phyloP scores from a whole-genome alignment of 2,888 invertebrate species.

The Napeogenes inachia region DNA sequence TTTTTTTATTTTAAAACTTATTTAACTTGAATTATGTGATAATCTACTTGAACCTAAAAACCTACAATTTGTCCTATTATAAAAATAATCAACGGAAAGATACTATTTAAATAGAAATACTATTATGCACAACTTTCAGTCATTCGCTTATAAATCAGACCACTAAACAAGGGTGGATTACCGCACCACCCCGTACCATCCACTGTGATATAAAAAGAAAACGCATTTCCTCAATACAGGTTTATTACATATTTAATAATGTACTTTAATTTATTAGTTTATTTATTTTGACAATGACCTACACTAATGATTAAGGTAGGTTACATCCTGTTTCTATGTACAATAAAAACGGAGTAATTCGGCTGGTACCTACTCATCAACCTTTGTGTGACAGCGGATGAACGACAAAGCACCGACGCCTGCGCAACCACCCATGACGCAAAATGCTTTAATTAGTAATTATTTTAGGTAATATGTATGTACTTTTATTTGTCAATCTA shows the following conservation, averaged over 20 bases:
- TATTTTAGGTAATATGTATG: not conserved
- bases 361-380: constrained; percentile 42
- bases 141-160: constrained; percentile 15
- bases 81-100: no score
- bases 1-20: no score
- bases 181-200: constrained; percentile 39
- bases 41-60: no score
- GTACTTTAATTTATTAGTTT: constrained; percentile 2
- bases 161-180: constrained; percentile 16
- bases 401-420: constrained; percentile 41
- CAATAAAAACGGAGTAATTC: constrained; percentile 62
- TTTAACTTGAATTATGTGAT: no score
- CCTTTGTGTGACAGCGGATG: constrained; percentile 39
- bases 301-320: constrained; percentile 2
- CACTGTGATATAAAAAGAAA: constrained; percentile 48
- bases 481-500: not conserved
- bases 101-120: no score
- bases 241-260: constrained; percentile 15
- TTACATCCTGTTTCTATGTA: constrained; percentile 33
- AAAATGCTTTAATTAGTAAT: constrained; percentile 14
- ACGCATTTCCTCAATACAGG: constrained; percentile 60
- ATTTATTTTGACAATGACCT: not conserved
- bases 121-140: no score
- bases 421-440: constrained; percentile 41
- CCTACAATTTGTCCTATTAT: no score